Evolutionary conservation across 1,140 invertebrate species (phyloP).

Genomic region (Drosophila kikkawai): DNA sequence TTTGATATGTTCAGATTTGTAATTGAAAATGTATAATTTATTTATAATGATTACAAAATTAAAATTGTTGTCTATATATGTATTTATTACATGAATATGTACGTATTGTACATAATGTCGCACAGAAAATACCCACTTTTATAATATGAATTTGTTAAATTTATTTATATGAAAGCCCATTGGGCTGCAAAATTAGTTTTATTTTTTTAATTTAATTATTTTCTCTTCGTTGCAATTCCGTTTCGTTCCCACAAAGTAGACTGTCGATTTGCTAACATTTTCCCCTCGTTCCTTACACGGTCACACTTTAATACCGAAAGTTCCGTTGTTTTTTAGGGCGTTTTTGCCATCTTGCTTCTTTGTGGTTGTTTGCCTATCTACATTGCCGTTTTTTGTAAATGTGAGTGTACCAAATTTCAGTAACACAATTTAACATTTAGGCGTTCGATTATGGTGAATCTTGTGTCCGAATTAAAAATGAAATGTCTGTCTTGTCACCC

Average conservation of each 20-base stretch:
- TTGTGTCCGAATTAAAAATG: constrained; percentile 24
- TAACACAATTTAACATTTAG: constrained; percentile 37
- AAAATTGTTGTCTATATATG: no score
- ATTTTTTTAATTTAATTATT: background rate
- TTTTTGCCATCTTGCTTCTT: constrained; percentile 28
- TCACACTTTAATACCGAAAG: constrained; percentile 33
- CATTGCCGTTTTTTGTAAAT: constrained; percentile 55
- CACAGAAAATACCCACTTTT: background rate
- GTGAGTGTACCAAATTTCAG: constrained; percentile 50
- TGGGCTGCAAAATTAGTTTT: background rate
- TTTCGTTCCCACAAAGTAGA: constrained; percentile 7
- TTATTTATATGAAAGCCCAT: background rate
- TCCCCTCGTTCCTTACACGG: background rate
- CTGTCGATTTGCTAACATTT: background rate
- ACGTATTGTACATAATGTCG: no score
- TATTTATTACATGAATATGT: no score
- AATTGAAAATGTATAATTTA: no score
- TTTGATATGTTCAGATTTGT: no score
- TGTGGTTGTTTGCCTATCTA: constrained; percentile 52
- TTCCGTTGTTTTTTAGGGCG: constrained; percentile 42
- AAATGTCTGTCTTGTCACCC: constrained; percentile 24
- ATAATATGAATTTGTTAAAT: background rate
- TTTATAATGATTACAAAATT: no score
- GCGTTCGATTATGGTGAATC: constrained; percentile 26
- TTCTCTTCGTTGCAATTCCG: background rate